Evolutionary conservation across 2,888 invertebrate genomes (phyloP).

Genomic region (Pammene aurita): DNA sequence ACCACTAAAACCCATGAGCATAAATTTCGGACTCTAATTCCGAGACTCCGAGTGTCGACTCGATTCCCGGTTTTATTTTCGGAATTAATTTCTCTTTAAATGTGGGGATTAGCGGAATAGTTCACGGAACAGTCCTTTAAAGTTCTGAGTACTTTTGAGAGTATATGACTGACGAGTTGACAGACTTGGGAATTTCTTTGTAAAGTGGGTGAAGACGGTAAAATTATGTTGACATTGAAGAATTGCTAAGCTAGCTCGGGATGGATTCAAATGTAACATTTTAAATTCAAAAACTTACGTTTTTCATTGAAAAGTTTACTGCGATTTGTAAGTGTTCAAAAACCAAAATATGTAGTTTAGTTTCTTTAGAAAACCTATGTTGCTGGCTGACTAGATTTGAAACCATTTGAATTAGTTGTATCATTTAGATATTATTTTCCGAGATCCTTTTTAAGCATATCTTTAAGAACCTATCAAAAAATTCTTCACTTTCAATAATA

Average conservation of each 20-base stretch:
- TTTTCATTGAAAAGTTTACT: too few species aligned
- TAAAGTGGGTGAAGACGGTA: neutral
- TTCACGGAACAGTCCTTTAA: slow-evolving; percentile 16
- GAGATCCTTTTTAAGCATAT: too few species aligned
- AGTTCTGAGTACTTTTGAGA: slow-evolving; percentile 21
- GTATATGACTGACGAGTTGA: neutral
- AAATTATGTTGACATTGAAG: too few species aligned
- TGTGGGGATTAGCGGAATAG: slow-evolving; percentile 16
- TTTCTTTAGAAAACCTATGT: too few species aligned
- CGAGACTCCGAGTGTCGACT: slow-evolving; percentile 53
- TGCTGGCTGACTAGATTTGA: too few species aligned
- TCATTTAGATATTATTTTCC: neutral
- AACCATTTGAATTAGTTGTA: neutral
- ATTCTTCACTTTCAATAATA: too few species aligned
- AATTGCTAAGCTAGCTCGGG: neutral
- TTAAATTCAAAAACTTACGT: too few species aligned
- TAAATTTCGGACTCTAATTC: slow-evolving; percentile 70
- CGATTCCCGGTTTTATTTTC: slow-evolving; percentile 63
- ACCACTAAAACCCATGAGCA: slow-evolving; percentile 61
- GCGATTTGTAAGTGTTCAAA: too few species aligned
- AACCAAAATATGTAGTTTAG: too few species aligned
- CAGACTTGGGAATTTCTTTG: neutral
- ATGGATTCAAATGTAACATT: too few species aligned
- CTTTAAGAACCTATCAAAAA: too few species aligned
- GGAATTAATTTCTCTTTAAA: slow-evolving; percentile 51